Evolutionary conservation across 1,140 invertebrate genomes (phyloP).

Genomic region (Tigriopus japonicus): DNA sequence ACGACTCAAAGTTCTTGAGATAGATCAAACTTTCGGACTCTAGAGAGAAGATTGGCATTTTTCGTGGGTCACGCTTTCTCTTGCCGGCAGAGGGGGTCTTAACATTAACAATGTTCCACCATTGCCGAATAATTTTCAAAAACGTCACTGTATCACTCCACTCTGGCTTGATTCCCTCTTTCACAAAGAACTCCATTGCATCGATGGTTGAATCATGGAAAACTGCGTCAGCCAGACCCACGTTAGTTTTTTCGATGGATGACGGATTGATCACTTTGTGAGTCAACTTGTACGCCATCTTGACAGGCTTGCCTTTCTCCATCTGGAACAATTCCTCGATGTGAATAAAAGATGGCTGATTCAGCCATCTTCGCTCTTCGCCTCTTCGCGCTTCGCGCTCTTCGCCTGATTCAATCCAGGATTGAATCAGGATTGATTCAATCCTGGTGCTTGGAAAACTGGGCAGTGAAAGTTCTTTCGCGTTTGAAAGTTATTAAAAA

Average conservation of each 20-base stretch:
- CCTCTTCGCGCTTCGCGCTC: too few relatives aligned
- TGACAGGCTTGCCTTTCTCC: neutral
- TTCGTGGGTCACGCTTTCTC: neutral
- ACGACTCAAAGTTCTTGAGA: too few relatives aligned
- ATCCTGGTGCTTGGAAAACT: neutral
- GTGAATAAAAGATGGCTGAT: neutral
- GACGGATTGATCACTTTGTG: neutral
- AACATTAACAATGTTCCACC: constrained; percentile 3
- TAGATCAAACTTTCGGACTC: too few relatives aligned
- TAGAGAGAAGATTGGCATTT: neutral
- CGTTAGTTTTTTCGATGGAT: neutral
- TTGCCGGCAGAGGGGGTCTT: neutral
- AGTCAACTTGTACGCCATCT: neutral
- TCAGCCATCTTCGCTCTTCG: too few relatives aligned
- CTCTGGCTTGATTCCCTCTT: neutral
- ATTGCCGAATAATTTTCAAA: neutral
- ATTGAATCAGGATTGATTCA: too few relatives aligned
- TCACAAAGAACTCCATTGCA: neutral
- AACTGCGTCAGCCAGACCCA: neutral
- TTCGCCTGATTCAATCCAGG: too few relatives aligned
- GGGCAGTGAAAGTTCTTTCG: neutral
- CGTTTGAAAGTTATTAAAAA: neutral
- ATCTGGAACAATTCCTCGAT: neutral
- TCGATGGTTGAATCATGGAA: constrained; percentile 9
- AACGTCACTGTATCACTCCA: neutral